Conservation (phyloP, 2,797 vertebrate genomes). For the Ptychadena robeensis region DNA sequence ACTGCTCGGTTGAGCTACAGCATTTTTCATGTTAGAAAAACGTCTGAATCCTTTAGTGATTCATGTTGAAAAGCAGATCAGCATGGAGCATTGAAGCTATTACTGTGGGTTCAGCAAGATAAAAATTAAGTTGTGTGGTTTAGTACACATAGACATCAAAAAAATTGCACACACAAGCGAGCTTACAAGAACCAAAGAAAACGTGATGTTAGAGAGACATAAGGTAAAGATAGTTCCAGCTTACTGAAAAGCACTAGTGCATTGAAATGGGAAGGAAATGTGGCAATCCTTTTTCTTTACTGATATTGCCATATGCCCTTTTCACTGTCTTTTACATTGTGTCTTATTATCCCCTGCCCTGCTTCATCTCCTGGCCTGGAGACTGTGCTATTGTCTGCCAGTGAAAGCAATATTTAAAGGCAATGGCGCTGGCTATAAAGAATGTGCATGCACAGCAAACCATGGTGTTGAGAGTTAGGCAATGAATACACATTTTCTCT, state of each 20-base stretch:
- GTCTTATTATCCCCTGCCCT: no score
- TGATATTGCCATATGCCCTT: neutral
- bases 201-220: neutral
- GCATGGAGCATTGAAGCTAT: constrained; percentile 26
- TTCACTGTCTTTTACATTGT: no score
- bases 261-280: neutral
- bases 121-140: constrained; percentile 28
- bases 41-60: constrained; percentile 13
- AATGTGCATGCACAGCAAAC: no score
- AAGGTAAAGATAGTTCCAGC: neutral
- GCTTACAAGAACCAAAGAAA: constrained; percentile 1
- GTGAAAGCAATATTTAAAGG: no score
- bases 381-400: no score
- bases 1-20: constrained; percentile 1
- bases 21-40: constrained; percentile 21
- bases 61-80: constrained; percentile 6
- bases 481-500: no score
- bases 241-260: constrained; percentile 1
- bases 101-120: constrained; percentile 23
- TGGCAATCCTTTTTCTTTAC: neutral
- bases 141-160: constrained; percentile 11
- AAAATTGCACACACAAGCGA: neutral
- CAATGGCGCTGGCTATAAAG: no score
- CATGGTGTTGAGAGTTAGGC: no score
- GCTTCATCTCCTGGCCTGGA: no score